A percentile compares a stretch with the other conserved stretches of the same genome.
Evolutionary conservation across 2,888 invertebrate genomes (phyloP).

Genomic region (Lasius platythorax): DNA sequence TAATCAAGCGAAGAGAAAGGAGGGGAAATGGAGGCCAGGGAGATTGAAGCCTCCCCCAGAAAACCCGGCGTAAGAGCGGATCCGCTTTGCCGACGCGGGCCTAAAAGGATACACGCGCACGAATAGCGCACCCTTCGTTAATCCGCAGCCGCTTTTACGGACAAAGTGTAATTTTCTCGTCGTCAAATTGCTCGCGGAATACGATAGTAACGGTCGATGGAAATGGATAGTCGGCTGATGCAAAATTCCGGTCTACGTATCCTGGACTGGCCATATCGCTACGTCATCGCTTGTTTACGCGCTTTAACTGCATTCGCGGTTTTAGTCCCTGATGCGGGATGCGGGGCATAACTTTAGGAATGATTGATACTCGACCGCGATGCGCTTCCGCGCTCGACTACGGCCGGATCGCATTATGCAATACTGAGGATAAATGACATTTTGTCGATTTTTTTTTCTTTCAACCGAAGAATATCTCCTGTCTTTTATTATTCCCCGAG

Average conservation of each 20-base stretch:
- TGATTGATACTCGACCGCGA: conserved; percentile 37
- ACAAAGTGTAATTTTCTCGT: conserved; percentile 47
- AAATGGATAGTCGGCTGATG: background rate
- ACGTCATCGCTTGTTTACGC: conserved; percentile 13
- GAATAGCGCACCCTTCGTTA: conserved; percentile 11
- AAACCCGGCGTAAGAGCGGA: conserved; percentile 6
- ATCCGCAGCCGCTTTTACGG: conserved; percentile 28
- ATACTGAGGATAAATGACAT: conserved; percentile 24
- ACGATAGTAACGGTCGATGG: conserved; percentile 6
- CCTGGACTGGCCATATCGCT: background rate
- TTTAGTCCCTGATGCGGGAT: conserved; percentile 9
- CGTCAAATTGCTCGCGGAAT: conserved; percentile 37
- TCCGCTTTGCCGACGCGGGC: conserved; percentile 19
- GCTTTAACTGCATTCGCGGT: conserved; percentile 29
- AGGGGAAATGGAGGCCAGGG: background rate
- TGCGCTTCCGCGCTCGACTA: conserved; percentile 11
- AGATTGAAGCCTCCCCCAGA: conserved; percentile 35
- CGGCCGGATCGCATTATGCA: conserved; percentile 19
- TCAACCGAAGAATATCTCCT: background rate
- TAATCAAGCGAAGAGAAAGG: conserved; percentile 41
- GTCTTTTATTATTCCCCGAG: background rate
- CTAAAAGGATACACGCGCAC: conserved; percentile 8
- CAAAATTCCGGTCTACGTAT: background rate
- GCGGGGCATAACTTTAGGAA: conserved; percentile 3
- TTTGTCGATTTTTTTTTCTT: background rate